A percentile compares a stretch with the other conserved stretches of the same genome.
Conservation (phyloP, 2,113 vertebrate species). For the Indicator indicator region DNA sequence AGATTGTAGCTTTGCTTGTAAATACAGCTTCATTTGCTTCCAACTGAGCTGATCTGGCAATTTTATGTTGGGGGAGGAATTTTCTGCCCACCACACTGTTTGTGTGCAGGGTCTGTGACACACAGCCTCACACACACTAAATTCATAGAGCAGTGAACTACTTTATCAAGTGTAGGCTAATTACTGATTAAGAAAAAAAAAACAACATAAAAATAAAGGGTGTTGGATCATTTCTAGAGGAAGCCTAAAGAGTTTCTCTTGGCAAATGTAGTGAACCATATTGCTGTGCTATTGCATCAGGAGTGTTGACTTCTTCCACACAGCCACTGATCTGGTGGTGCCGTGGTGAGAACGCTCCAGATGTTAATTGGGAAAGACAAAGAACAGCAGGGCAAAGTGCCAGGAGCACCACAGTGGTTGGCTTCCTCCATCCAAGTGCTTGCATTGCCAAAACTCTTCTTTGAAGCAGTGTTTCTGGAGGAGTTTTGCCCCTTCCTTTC, state of each 20-base stretch:
- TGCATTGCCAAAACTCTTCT: not conserved
- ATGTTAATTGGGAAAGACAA: slow-evolving; percentile 59
- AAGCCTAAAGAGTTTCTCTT: slow-evolving; percentile 36
- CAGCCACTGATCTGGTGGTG: slow-evolving; percentile 24
- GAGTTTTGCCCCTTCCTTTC: not conserved
- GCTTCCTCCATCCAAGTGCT: not conserved
- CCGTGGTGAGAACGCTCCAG: slow-evolving; percentile 52
- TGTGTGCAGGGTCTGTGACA: not conserved
- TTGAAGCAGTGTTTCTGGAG: not conserved
- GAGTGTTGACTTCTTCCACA: slow-evolving; percentile 31
- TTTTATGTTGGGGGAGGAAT: too few species aligned
- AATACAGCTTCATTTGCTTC: too few species aligned
- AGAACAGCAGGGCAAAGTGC: slow-evolving; percentile 4
- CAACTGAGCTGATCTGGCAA: too few species aligned
- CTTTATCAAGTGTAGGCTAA: not conserved
- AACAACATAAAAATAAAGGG: not conserved
- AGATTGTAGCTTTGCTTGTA: too few species aligned
- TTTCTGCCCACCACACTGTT: too few species aligned
- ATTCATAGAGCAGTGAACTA: not conserved
- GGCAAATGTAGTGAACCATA: slow-evolving; percentile 35
- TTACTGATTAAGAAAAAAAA: not conserved
- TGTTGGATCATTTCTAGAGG: not conserved
- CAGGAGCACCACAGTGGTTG: not conserved
- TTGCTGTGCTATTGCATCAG: slow-evolving; percentile 43
- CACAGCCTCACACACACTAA: not conserved